Conservation (phyloP, 2,797 vertebrate species). For the Salmo trutta region DNA sequence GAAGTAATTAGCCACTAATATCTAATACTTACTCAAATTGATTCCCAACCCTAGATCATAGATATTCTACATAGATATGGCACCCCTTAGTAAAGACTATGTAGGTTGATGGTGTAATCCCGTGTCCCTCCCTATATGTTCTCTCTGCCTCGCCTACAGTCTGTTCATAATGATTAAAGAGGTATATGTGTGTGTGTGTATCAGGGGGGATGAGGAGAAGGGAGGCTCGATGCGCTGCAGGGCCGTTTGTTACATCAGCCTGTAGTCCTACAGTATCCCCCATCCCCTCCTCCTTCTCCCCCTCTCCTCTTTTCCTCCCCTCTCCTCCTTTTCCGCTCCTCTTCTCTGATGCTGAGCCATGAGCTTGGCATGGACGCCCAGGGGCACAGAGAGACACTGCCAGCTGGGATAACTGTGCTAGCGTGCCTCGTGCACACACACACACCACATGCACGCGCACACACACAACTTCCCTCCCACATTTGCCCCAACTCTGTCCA, state of each 20-base stretch:
- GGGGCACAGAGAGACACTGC: constrained; percentile 33
- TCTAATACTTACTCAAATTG: neutral
- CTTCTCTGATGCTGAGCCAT: constrained; percentile 36
- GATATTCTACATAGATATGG: neutral
- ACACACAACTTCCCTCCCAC: constrained; percentile 10
- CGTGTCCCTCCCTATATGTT: too few species aligned
- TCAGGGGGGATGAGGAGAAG: neutral
- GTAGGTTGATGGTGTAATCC: neutral
- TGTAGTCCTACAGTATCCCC: neutral
- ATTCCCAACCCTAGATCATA: neutral
- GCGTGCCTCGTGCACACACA: constrained; percentile 19
- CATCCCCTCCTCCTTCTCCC: neutral
- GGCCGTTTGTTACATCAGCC: constrained; percentile 1
- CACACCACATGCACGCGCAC: constrained; percentile 6
- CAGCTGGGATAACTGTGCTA: constrained; percentile 41
- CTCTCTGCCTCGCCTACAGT: neutral
- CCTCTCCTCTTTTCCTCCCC: neutral
- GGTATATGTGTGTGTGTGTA: neutral
- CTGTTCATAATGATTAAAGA: neutral
- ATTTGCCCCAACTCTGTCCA: constrained; percentile 26
- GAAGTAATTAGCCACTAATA: neutral
- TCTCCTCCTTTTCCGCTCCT: neutral
- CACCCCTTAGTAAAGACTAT: neutral
- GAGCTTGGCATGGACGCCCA: constrained; percentile 41
- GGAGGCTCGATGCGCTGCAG: neutral